Base-by-base conservation (phyloP, 1,140 invertebrate genomes). In the Calephelis virginiensis region DNA sequence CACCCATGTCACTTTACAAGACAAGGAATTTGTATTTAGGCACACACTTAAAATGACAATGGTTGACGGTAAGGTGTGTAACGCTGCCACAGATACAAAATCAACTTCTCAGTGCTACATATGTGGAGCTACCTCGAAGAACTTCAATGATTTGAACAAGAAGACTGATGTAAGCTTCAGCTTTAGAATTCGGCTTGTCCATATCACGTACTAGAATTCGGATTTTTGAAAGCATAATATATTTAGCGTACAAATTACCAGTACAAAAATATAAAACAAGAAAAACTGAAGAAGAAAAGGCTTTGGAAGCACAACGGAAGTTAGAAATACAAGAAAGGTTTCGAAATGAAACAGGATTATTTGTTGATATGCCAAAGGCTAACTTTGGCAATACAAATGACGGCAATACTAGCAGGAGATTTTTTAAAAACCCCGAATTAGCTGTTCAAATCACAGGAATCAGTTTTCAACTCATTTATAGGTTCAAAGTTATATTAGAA, bases 361-460 rank as follows among this genome's bases (percentile, higher is more conserved):
- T 79, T 17, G 67, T 83, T 40, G 79, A 80, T 65, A 71, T 72
- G n/a, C n/a, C n/a, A n/a, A n/a, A n/a, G n/a, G 69, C 72, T 53
- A 69, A 69, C 46, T 76, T 69, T 45, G 86, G 82, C 13, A 85
- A 72, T 68, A 81, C 80, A n/a, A 90, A 89, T 80, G 81, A 89
- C 67, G 79, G 81, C 43, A 89, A 88, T 67, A 89, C 83, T 28
- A 78, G 78, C 70, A 73, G 84, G 28, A 74, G 79, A 60, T 82
- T 83, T 68, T 83, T 85, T 62, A 65, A 74, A 62, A 78, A 81
- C 63, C 63, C 78, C 11, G 43, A 73, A 69, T 46, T 78, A 38
- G 69, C 74, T 49, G 61, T 77, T 59, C 60, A 72, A 60, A 83
- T 89, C 13, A 82, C 78, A 47, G 74, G 74, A 38, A 47, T 87